Evolutionary conservation across 2,888 invertebrate genomes (phyloP).

Genomic region (Eilema sororculum): DNA sequence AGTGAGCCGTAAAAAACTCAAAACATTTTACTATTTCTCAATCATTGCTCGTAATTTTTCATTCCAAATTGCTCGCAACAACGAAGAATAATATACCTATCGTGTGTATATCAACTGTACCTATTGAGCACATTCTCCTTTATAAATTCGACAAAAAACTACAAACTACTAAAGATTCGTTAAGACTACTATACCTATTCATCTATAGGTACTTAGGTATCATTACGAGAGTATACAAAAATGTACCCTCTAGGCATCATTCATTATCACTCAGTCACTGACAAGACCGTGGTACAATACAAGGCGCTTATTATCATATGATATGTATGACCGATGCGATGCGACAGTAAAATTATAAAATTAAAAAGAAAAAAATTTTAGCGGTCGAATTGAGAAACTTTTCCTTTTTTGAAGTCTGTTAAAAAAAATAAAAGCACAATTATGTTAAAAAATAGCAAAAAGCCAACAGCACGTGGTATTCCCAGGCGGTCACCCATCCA

Average conservation of each 20-base stretch:
- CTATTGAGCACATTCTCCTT: constrained; percentile 1
- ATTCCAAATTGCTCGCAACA: not conserved
- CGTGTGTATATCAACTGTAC: too few species aligned
- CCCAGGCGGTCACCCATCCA: constrained; percentile 81
- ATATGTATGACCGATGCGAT: too few species aligned
- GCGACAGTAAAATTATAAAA: too few species aligned
- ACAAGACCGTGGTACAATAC: constrained; percentile 61
- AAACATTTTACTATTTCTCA: not conserved
- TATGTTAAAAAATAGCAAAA: too few species aligned
- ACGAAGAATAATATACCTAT: too few species aligned
- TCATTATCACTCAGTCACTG: too few species aligned
- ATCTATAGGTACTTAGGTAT: constrained; percentile 22
- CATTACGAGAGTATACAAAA: constrained; percentile 34
- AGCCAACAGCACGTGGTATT: constrained; percentile 76
- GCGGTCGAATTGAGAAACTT: too few species aligned
- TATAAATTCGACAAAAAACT: not conserved
- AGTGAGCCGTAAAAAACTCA: too few species aligned
- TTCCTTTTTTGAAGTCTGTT: too few species aligned
- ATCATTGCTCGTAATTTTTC: not conserved
- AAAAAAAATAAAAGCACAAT: too few species aligned
- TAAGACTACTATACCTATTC: constrained; percentile 34
- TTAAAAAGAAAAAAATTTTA: too few species aligned
- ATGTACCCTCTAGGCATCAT: constrained; percentile 50
- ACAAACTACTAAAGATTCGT: not conserved
- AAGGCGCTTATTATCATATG: too few species aligned